phyloP scores from a whole-genome alignment of 2,113 vertebrate species.

The Illadopsis cleaveri region DNA sequence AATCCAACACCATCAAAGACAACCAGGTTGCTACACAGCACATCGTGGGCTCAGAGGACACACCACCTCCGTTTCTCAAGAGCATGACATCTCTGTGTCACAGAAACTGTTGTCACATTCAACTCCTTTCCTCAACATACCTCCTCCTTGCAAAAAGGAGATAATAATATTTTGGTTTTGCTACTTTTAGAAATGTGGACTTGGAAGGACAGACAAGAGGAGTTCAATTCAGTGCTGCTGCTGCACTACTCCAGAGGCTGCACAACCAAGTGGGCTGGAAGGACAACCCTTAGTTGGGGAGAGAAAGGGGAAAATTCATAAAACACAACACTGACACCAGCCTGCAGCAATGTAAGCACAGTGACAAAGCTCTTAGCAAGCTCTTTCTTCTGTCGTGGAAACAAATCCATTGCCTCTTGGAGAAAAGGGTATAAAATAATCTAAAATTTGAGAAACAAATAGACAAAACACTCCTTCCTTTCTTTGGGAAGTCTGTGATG shows the following conservation, averaged over 20 bases:
- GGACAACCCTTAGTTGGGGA: background rate
- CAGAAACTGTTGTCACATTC: background rate
- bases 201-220: background rate
- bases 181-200: background rate
- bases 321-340: background rate
- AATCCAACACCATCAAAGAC: background rate
- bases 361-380: background rate
- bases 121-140: background rate
- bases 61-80: background rate
- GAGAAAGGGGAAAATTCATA: background rate
- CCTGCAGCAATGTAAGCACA: background rate
- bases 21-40: rapidly evolving
- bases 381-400: background rate
- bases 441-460: background rate
- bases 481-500: background rate
- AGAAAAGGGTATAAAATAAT: background rate
- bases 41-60: background rate
- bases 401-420: background rate
- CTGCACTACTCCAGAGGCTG: background rate
- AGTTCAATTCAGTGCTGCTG: background rate
- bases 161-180: background rate
- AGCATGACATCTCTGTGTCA: background rate
- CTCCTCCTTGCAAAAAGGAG: background rate
- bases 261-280: background rate
- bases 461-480: background rate